Percentiles rank a stretch among this genome's conserved stretches.
Conservation (phyloP, 2,888 invertebrate species). For the Cryptocheilus praepositus region DNA sequence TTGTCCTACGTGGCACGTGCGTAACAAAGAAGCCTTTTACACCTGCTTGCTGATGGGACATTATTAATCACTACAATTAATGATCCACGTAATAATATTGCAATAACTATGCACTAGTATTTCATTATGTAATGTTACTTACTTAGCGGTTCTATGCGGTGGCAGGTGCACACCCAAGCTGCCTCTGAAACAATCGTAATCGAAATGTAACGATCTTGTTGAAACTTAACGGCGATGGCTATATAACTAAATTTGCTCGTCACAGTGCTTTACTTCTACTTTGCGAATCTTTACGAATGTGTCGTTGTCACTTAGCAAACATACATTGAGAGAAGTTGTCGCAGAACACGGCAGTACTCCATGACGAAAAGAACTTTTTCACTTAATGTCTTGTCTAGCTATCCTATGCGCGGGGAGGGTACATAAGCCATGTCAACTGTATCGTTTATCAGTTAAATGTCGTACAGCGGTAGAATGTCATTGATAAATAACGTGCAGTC, state of each 20-base stretch:
- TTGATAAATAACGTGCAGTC: too few species aligned
- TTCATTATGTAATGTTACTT: conserved; percentile 41
- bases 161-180: conserved; percentile 74
- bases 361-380: conserved; percentile 18
- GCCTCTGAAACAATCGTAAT: conserved; percentile 42
- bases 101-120: conserved; percentile 49
- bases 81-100: conserved; percentile 47
- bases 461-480: conserved; percentile 13
- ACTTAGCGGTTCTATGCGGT: conserved; percentile 68
- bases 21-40: conserved; percentile 70
- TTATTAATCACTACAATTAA: conserved; percentile 63
- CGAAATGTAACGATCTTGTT: too few species aligned
- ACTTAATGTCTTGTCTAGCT: conserved; percentile 47
- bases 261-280: conserved; percentile 31
- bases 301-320: conserved; percentile 13
- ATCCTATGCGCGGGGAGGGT: conserved; percentile 73
- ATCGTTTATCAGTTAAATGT: conserved; percentile 10
- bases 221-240: conserved; percentile 12
- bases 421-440: conserved; percentile 62
- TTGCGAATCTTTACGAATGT: conserved; percentile 29
- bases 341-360: not conserved
- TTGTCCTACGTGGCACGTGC: conserved; percentile 67
- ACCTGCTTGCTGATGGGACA: conserved; percentile 73
- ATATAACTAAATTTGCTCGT: conserved; percentile 12
- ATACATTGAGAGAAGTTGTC: conserved; percentile 7